Evolutionary conservation across 2,113 vertebrate species (phyloP), one percentile per base, ranked within the genome.

Genomic region (Ictalurus furcatus): DNA sequence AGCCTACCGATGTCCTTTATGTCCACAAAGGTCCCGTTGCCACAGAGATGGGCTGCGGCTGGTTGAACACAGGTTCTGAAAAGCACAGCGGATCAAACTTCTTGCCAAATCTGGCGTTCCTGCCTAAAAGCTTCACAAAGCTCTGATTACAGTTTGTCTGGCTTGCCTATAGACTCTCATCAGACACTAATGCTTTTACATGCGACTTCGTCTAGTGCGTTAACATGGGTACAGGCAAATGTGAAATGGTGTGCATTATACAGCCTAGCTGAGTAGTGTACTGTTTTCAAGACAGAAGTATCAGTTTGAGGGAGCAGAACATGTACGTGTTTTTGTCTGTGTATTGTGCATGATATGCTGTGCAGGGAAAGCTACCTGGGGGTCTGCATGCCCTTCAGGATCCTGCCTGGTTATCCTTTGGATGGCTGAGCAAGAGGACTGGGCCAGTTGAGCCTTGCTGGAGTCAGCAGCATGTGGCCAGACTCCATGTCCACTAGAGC

Each of bases 391-490:
- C 86, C 90, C 87, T 88, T 78, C 74, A 88, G 86, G 76, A 69
- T 89, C 34, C 88, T 85, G 63, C 52, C 88, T 78, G 82, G 61
- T 34, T 69, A 71, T 79, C 87, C 80, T 88, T 82, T 87, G 90
- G 88, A 85, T 74, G 88, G 67, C 71, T 85, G 54, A 89, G 63
- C 79, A 87, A 87, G 81, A 65, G 71, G 74, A 87, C 78, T 58
- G 40, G 85, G 58, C 85, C 85, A 82, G 85, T 88, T 90, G 85
- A 89, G 83, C 67, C 88, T 87, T 48, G 73, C 71, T 69, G 25
- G 79, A 80, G 80, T 88, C 80, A 88, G 79, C 65, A 83, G 52
- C 65, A 82, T 69, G 87, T 69, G 59, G 52, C 21, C 65, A n/a
- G 85, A 48, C 74, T 63, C 59, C 76, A 54, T 61, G 58, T 40